Base-by-base conservation (phyloP, 2,113 vertebrate species). In the Sakesphorus luctuosus region DNA sequence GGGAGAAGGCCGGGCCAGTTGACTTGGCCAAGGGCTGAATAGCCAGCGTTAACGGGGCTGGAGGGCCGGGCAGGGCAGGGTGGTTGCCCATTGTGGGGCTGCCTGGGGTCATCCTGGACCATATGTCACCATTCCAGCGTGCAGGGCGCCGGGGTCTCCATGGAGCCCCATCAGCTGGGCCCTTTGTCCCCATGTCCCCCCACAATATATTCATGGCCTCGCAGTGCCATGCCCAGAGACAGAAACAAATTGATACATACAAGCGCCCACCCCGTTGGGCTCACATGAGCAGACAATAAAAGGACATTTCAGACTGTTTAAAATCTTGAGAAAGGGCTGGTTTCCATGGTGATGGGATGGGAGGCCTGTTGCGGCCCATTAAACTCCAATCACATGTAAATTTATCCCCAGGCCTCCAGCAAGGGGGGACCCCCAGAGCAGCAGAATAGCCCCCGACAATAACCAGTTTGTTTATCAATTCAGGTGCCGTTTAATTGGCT, bases 241-340 rank as follows among this genome's bases (percentile, higher is more conserved):
- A 99, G 98, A 98, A 99, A 99, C 99, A 99, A 99, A 99, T 99
- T 99, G 99, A 99, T 99, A 99, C 99, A 98, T 98, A 97, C 98
- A 96, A 98, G 98, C 95, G 92, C 97, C 98, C 93, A 96, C 96
- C 98, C 98, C 97, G 97, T 97, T 93, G 98, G 98, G 98, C 98
- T 98, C 97, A 87, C 98, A 98, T 98, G 97, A 97, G 98, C 96
- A 91, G 97, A 99, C 98, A 98, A 99, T 98, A 98, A 98, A 96
- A 98, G 98, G 98, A 98, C 98, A 97, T 98, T 98, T 98, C 97
- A 96, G 98, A 95, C 98, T 98, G 98, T 97, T 98, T 98, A 98
- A 99, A 99, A 99, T 98, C 98, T 98, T 98, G 98, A 98, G 98
- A 98, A 99, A 98, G 98, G 98, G 97, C 98, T 84, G 94, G 98